Evolutionary conservation across 2,113 vertebrate genomes (phyloP).

Genomic region (Urocolius indicus): DNA sequence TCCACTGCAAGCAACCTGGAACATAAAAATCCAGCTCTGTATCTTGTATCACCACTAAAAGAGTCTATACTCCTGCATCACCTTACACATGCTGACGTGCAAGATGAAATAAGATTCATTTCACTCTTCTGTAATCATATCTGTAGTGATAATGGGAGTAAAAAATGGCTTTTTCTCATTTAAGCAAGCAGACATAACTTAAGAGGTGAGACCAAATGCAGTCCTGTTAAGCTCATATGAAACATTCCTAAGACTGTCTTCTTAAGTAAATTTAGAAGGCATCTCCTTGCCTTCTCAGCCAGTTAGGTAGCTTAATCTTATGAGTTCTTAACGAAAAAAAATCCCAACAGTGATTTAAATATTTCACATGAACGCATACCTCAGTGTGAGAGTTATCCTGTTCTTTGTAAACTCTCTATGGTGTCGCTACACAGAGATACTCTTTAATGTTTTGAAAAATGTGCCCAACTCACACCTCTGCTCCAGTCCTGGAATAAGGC

Average conservation of each 20-base stretch:
- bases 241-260: background rate
- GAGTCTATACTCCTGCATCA: background rate
- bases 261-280: background rate
- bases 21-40: background rate
- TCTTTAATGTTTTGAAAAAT: background rate
- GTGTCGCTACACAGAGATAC: background rate
- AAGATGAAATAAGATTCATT: background rate
- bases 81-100: background rate
- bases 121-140: background rate
- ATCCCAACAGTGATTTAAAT: background rate
- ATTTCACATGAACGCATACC: background rate
- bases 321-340: background rate
- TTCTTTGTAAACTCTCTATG: background rate
- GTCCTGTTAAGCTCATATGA: background rate
- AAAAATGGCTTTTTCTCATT: background rate
- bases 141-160: background rate
- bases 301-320: background rate
- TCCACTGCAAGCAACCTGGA: background rate
- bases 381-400: background rate
- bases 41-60: background rate
- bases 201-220: background rate
- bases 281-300: background rate
- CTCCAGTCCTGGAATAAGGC: background rate
- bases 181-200: background rate
- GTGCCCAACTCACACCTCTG: background rate